Evolutionary conservation across 2,113 vertebrate species (phyloP).

Genomic region (Brachypteracias leptosomus): DNA sequence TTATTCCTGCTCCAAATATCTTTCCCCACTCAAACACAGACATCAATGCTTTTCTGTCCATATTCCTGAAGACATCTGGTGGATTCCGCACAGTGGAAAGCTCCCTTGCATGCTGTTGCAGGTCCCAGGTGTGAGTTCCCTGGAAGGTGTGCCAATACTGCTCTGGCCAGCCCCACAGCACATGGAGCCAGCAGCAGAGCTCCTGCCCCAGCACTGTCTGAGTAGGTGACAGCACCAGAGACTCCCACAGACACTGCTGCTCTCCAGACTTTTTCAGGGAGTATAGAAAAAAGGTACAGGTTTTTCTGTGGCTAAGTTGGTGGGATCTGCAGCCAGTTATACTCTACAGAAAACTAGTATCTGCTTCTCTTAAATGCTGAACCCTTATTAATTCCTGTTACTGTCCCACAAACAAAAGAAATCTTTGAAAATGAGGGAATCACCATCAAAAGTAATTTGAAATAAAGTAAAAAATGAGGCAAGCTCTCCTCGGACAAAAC

Average conservation of each 20-base stretch:
- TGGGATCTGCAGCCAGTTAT: not conserved
- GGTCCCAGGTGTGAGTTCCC: not conserved
- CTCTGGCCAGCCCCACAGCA: not conserved
- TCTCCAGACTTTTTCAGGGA: not conserved
- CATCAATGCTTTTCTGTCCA: not conserved
- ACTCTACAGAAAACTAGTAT: not conserved
- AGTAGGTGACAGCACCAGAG: not conserved
- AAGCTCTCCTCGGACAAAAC: not conserved
- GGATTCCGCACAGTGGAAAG: not conserved
- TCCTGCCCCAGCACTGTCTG: not conserved
- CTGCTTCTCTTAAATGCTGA: not conserved
- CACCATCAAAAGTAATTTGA: not conserved
- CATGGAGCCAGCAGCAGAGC: not conserved
- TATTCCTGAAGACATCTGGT: not conserved
- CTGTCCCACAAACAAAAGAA: not conserved
- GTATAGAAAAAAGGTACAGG: not conserved
- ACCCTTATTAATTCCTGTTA: not conserved
- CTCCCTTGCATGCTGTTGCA: not conserved
- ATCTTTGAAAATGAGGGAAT: not conserved
- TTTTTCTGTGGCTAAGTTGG: not conserved
- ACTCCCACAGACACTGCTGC: not conserved
- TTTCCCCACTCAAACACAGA: not conserved
- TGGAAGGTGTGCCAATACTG: not conserved
- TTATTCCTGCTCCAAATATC: not conserved
- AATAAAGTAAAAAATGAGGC: not conserved